Base-by-base conservation (phyloP, 2,113 vertebrate genomes). In the Aspidoscelis tigris region DNA sequence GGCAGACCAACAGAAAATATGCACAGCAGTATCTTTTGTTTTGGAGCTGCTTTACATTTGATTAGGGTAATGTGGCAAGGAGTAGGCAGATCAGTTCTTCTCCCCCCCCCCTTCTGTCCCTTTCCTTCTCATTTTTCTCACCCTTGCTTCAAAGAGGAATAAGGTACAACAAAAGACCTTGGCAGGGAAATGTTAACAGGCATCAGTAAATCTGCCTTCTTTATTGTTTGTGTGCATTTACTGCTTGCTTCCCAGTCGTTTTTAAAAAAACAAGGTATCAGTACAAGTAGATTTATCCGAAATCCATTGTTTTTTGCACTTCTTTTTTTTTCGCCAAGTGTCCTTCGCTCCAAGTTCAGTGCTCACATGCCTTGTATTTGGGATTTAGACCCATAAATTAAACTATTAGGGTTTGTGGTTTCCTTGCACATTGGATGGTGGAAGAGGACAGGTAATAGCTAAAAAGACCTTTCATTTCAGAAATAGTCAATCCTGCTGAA, bases 271-370 rank as follows among this genome's bases (percentile, higher is more conserved):
- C 18, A 14, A 61, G 61, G 78, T 66, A 50, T 21, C 78, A 41
- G 21, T 83, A 82, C 86, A 76, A 74, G 79, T 79, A 84, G 1
- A 66, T 61, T 61, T 39, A 58, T 64, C 43, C 58, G 69, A 68
- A 0, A 0, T 39, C 41, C 68, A 44, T 24, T 76, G 66, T 1
- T 24, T 43, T 55, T 80, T 72, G 33, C 33, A 33, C 33, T 33
- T 33, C n/a, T n/a, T 33, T 33, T 1, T 24, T 43, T 55, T 80
- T 72, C 6, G 14, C 33, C 33, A 72, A 70, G 5, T 0, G 24
- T 0, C 55, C 24, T 16, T 22, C 39, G 24, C 47, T 33, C 16
- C 8, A 81, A 81, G 7, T 7, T 47, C 7, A 66, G 53, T 47
- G 86, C 11, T 61, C 61, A 53, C 5, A 8, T 44, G 11, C 5